Percentiles rank a stretch among this genome's conserved stretches.
These are phyloP conservation scores for Agriopis marginaria DNA, from an alignment of 2,888 invertebrate genomes.

Conservation along the genomic window DNA sequence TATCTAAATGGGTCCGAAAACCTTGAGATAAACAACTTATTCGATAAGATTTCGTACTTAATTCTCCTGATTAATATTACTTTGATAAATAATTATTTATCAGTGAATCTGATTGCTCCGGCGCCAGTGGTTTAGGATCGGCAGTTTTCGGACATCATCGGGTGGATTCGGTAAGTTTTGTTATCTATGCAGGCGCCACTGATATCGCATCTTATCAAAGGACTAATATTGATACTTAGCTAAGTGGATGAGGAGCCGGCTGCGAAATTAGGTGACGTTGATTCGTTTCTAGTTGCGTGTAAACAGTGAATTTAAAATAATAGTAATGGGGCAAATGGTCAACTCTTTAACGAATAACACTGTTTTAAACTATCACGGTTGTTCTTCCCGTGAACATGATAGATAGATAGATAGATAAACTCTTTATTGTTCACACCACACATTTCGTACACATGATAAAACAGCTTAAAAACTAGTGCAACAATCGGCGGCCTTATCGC, in stretches of 20 bases:
- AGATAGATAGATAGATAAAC: too few relatives aligned
- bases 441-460: too few relatives aligned
- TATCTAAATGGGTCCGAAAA: conserved; percentile 26
- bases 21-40: conserved; percentile 18
- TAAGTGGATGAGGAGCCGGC: conserved; percentile 19
- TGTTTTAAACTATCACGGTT: too few relatives aligned
- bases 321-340: too few relatives aligned
- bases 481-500: too few relatives aligned
- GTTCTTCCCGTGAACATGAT: too few relatives aligned
- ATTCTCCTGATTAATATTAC: conserved; percentile 32
- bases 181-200: conserved; percentile 37
- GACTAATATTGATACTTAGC: conserved; percentile 18
- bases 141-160: conserved; percentile 5
- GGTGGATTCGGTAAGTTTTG: conserved; percentile 15
- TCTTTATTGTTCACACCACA: too few relatives aligned
- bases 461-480: too few relatives aligned
- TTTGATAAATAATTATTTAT: conserved; percentile 34
- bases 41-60: conserved; percentile 39
- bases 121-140: conserved; percentile 34
- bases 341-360: too few relatives aligned
- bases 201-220: conserved; percentile 39
- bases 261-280: conserved; percentile 11
- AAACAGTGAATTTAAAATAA: not conserved
- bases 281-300: not conserved
- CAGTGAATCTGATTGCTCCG: conserved; percentile 33